phyloP scores from a whole-genome alignment of 2,888 invertebrate species.

The Agrenia bidenticulata region DNA sequence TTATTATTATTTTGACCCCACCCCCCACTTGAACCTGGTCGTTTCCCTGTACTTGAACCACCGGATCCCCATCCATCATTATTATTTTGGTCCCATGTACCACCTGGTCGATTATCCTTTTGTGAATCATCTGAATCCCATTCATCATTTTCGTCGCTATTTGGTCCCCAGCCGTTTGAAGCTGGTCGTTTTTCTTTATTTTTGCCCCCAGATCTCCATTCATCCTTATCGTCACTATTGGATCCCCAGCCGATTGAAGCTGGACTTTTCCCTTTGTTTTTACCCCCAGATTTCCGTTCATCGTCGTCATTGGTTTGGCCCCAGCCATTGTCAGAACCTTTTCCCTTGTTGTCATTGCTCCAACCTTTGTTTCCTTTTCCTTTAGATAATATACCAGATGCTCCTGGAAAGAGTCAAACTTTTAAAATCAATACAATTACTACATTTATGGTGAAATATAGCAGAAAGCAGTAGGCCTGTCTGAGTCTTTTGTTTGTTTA shows the following conservation, averaged over 20 bases:
- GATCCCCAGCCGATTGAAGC: not conserved
- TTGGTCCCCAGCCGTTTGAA: not conserved
- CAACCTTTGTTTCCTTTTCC: not conserved
- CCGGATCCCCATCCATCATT: too few relatives aligned
- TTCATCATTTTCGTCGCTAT: conserved; percentile 5
- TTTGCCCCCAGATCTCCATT: too few relatives aligned
- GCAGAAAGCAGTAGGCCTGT: too few relatives aligned
- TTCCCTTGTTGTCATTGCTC: conserved; percentile 9
- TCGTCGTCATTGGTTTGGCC: not conserved
- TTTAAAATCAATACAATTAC: not conserved
- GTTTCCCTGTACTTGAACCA: too few relatives aligned
- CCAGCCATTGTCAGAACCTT: not conserved
- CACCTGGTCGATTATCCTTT: conserved; percentile 3
- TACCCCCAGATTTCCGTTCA: too few relatives aligned
- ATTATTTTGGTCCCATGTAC: not conserved
- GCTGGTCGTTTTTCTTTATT: too few relatives aligned
- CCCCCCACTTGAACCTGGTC: not conserved
- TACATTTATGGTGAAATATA: too few relatives aligned
- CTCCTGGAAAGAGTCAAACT: not conserved
- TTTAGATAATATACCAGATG: not conserved
- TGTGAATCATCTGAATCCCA: not conserved
- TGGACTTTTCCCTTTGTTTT: not conserved
- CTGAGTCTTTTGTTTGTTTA: too few relatives aligned
- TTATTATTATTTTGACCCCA: conserved; percentile 3
- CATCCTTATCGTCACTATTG: too few relatives aligned